A percentile compares a stretch with the other conserved stretches of the same genome.
phyloP scores from a whole-genome alignment of 1,140 invertebrate species.

The Hyles euphorbiae region DNA sequence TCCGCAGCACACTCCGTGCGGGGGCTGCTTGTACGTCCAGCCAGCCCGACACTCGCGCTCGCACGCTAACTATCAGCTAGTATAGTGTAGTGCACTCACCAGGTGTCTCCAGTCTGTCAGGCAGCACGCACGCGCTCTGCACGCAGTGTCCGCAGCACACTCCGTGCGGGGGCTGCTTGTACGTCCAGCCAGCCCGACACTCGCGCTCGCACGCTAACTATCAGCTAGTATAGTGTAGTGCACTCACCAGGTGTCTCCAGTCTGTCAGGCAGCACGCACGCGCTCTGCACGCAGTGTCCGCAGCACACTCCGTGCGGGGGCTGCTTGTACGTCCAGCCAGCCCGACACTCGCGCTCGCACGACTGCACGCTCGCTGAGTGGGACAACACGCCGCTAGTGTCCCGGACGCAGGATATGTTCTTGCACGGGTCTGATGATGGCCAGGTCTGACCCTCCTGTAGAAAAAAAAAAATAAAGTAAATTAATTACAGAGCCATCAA shows the following conservation, averaged over 20 bases:
- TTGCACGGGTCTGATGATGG: constrained; percentile 78
- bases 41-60: too few relatives aligned
- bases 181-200: constrained; percentile 78
- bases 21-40: too few relatives aligned
- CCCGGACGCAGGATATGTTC: constrained; percentile 76
- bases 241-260: constrained; percentile 73
- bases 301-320: constrained; percentile 78
- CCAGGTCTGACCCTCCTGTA: constrained; percentile 77
- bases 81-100: too few relatives aligned
- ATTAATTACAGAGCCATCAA: too few relatives aligned
- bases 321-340: constrained; percentile 77
- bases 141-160: constrained; percentile 84
- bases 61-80: too few relatives aligned
- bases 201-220: constrained; percentile 75
- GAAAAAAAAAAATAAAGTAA: neutral
- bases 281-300: constrained; percentile 80
- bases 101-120: constrained; percentile 73
- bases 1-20: too few relatives aligned
- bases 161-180: constrained; percentile 59
- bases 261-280: constrained; percentile 78
- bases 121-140: constrained; percentile 79
- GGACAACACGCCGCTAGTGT: constrained; percentile 65
- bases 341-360: constrained; percentile 75
- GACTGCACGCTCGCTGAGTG: constrained; percentile 71
- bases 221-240: too few relatives aligned